These are phyloP conservation scores for Octodonta nipae DNA, from an alignment of 2,888 invertebrate genomes.

Conservation along the genomic window DNA sequence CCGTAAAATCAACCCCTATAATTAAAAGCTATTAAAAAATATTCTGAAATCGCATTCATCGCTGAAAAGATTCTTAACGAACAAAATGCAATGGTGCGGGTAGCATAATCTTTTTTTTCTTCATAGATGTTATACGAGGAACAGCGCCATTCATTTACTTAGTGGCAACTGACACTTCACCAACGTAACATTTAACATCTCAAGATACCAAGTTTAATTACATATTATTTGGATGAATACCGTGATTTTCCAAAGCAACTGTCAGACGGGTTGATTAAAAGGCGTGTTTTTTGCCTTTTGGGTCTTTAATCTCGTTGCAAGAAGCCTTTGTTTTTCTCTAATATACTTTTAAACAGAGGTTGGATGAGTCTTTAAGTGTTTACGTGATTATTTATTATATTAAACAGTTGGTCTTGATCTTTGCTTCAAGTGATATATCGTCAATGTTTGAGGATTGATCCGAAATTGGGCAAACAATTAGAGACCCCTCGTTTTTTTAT, in stretches of 20 bases:
- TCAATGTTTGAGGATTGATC: too few relatives aligned
- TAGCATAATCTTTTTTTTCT: too few relatives aligned
- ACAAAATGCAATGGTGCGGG: too few relatives aligned
- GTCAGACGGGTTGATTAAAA: conserved; percentile 23
- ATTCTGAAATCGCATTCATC: too few relatives aligned
- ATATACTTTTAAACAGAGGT: conserved; percentile 1
- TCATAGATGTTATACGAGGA: too few relatives aligned
- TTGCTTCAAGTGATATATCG: too few relatives aligned
- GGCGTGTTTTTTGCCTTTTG: conserved; percentile 12
- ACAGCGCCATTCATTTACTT: conserved; percentile 23
- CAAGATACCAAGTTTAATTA: conserved; percentile 32
- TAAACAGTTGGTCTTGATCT: too few relatives aligned
- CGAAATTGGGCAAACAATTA: too few relatives aligned
- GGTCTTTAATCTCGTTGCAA: conserved; percentile 1
- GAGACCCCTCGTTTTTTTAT: too few relatives aligned
- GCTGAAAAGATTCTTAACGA: too few relatives aligned
- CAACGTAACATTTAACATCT: conserved; percentile 32
- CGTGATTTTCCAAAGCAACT: conserved; percentile 29
- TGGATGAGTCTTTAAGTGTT: not conserved
- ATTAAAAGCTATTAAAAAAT: too few relatives aligned
- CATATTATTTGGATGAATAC: conserved; percentile 31
- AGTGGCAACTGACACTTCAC: conserved; percentile 33
- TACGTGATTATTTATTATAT: conserved; percentile 1
- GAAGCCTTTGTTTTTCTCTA: conserved; percentile 2
- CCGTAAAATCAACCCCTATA: too few relatives aligned